phyloP scores from a whole-genome alignment of 2,113 vertebrate genomes.

The Boleophthalmus pectinirostris region DNA sequence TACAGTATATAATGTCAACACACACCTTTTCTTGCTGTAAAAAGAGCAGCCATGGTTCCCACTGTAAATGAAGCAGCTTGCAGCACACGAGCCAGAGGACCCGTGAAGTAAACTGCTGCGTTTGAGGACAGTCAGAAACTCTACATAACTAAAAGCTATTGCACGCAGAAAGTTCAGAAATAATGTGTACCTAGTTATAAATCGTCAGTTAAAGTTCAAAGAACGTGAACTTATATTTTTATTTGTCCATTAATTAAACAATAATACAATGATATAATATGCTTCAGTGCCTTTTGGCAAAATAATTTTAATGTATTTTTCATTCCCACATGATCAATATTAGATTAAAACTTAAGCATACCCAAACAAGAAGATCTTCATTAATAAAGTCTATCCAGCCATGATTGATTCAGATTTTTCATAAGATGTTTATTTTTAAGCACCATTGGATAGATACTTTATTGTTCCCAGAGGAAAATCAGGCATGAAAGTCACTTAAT shows the following conservation, averaged over 20 bases:
- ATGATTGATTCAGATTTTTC: constrained; percentile 55
- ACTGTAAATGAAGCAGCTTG: background rate
- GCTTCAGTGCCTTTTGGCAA: background rate
- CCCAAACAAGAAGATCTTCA: background rate
- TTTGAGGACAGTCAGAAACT: background rate
- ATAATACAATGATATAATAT: constrained; percentile 5
- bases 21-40: constrained; percentile 73
- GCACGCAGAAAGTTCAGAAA: background rate
- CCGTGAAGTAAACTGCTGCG: constrained; percentile 7
- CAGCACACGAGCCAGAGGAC: background rate
- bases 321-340: background rate
- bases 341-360: background rate
- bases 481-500: constrained; percentile 68
- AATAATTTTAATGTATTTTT: background rate
- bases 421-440: constrained; percentile 78
- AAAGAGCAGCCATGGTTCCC: constrained; percentile 70
- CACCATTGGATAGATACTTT: constrained; percentile 59
- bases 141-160: background rate
- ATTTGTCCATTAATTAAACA: background rate
- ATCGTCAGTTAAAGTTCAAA: background rate
- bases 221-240: constrained; percentile 5
- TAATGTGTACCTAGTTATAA: background rate
- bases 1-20: background rate
- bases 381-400: constrained; percentile 46
- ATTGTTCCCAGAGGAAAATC: background rate